Percentiles rank a stretch among this genome's conserved stretches.
These are phyloP conservation scores for Hippocampus comes DNA, from an alignment of 2,113 vertebrate genomes.

Conservation along the genomic window DNA sequence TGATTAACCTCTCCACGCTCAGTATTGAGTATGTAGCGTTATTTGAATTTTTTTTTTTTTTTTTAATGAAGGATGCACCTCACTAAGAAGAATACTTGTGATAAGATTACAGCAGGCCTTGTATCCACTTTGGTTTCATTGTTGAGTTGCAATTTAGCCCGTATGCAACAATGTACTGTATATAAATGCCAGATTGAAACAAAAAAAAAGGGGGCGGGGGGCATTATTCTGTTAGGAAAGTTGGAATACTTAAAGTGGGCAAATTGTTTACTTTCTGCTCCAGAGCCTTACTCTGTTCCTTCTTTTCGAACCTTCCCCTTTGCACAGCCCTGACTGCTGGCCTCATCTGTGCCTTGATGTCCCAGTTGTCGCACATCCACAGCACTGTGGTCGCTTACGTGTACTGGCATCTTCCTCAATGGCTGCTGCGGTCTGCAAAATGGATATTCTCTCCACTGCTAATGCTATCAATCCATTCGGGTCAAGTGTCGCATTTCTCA, in stretches of 20 bases:
- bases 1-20: slow-evolving; percentile 38
- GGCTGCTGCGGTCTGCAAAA: slow-evolving; percentile 5
- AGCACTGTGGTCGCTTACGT: not conserved
- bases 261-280: slow-evolving; percentile 18
- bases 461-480: not conserved
- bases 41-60: slow-evolving; percentile 26
- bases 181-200: not conserved
- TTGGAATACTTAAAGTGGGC: slow-evolving; percentile 4
- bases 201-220: not conserved
- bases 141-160: not conserved
- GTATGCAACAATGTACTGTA: not conserved
- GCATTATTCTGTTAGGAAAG: not conserved
- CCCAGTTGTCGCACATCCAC: slow-evolving; percentile 21
- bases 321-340: slow-evolving; percentile 33
- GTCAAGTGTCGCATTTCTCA: slow-evolving; percentile 14
- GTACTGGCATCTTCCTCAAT: slow-evolving; percentile 9
- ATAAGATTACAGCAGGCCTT: slow-evolving; percentile 6
- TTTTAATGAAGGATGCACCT: slow-evolving; percentile 32
- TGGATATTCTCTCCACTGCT: not conserved
- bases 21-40: slow-evolving; percentile 28
- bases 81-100: slow-evolving; percentile 6
- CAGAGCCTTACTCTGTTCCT: slow-evolving; percentile 45
- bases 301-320: slow-evolving; percentile 29
- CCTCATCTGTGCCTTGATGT: slow-evolving; percentile 60
- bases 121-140: not conserved